These are phyloP conservation scores for Lycorma delicatula DNA, from an alignment of 1,140 invertebrate species.

Conservation along the genomic window DNA sequence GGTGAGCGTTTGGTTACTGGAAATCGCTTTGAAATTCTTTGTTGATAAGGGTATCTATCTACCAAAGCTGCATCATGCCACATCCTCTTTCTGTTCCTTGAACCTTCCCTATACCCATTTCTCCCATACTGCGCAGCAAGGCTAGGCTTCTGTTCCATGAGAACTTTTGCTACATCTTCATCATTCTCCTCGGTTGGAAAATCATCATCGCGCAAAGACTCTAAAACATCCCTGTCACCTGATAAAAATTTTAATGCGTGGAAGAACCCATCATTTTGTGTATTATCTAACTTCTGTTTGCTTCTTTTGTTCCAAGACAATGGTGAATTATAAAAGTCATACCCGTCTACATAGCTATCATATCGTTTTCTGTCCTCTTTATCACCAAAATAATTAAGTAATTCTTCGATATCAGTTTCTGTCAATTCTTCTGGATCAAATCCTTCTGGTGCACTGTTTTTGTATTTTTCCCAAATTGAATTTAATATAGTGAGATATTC, in stretches of 20 bases:
- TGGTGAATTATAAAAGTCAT: conserved; percentile 23
- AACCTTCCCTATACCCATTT: not conserved
- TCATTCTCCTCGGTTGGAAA: conserved; percentile 8
- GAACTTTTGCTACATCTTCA: conserved; percentile 3
- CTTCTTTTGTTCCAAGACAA: conserved; percentile 17
- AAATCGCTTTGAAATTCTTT: conserved; percentile 19
- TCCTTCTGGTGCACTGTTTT: conserved; percentile 8
- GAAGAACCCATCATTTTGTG: conserved; percentile 10
- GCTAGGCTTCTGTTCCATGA: conserved; percentile 1
- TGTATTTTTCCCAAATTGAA: conserved; percentile 25
- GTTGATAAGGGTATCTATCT: conserved; percentile 20
- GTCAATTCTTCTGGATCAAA: conserved; percentile 14
- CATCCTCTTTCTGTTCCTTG: conserved; percentile 4
- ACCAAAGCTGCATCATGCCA: conserved; percentile 16
- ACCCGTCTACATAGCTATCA: conserved; percentile 11
- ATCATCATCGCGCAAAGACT: conserved; percentile 11
- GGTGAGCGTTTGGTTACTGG: conserved; percentile 24
- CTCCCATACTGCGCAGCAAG: not conserved
- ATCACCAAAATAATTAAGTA: conserved; percentile 8
- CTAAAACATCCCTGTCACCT: conserved; percentile 1
- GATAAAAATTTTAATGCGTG: conserved; percentile 15
- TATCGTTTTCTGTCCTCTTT: conserved; percentile 15
- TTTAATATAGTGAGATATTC: conserved; percentile 23
- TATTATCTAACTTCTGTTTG: conserved; percentile 1
- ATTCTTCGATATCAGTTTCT: conserved; percentile 13